phyloP scores from a whole-genome alignment of 1,140 invertebrate species.

The Cherax destructor region DNA sequence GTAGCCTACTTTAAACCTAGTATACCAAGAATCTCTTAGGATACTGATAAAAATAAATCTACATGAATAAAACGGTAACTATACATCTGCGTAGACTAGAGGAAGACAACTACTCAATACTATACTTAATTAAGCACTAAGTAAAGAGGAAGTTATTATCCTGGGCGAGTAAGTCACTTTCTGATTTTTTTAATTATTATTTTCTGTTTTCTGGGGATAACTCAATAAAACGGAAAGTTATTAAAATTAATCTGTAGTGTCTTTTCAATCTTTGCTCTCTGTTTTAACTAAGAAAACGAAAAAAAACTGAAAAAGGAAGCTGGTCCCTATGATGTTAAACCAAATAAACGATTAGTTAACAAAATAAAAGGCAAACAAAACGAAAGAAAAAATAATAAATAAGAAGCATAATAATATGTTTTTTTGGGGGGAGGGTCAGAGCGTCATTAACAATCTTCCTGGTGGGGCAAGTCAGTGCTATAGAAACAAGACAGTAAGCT shows the following conservation, averaged over 20 bases:
- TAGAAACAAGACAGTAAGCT: too few species aligned
- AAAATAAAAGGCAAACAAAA: conserved; percentile 1
- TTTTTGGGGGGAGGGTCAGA: too few species aligned
- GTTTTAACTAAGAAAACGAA: background rate
- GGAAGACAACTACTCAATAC: background rate
- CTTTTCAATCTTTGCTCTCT: conserved; percentile 31
- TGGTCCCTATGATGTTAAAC: background rate
- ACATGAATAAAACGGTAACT: background rate
- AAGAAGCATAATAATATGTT: background rate
- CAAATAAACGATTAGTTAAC: background rate
- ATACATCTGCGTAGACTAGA: background rate
- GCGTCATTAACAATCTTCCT: too few species aligned
- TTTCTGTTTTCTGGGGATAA: conserved; percentile 40
- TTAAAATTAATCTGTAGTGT: background rate
- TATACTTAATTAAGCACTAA: background rate
- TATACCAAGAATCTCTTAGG: background rate
- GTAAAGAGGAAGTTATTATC: background rate
- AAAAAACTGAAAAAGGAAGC: conserved; percentile 21
- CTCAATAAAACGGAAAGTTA: conserved; percentile 32
- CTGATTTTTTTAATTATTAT: background rate
- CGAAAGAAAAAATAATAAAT: conserved; percentile 6
- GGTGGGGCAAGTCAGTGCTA: too few species aligned
- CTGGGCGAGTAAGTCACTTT: conserved; percentile 37
- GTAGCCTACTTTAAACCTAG: too few species aligned
- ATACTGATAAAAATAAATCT: background rate